phyloP scores from a whole-genome alignment of 2,113 vertebrate genomes.

The Bothrops jararaca region DNA sequence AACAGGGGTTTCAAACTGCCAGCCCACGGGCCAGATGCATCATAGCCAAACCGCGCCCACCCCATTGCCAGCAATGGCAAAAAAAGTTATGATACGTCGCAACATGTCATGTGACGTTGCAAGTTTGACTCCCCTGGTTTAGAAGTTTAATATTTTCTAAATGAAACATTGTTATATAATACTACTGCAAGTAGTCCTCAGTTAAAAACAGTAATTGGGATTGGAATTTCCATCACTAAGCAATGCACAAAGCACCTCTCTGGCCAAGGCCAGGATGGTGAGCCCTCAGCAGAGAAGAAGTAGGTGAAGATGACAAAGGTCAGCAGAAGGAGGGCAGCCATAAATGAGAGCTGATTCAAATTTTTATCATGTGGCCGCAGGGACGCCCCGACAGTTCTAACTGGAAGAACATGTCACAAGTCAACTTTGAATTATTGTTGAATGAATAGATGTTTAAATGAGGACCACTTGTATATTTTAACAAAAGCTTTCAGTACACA shows the following conservation, averaged over 20 bases:
- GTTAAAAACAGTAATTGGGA: background rate
- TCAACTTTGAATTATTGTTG: background rate
- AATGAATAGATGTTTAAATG: background rate
- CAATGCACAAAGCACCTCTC: background rate
- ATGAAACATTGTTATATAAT: background rate
- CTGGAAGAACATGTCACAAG: background rate
- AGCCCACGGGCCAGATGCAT: no score
- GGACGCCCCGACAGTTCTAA: background rate
- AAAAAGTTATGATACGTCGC: no score
- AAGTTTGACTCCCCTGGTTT: no score
- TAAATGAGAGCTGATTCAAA: background rate
- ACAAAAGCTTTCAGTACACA: background rate
- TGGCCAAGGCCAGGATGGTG: background rate
- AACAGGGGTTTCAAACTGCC: no score
- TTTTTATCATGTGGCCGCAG: background rate
- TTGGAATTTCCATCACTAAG: background rate
- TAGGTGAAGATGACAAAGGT: background rate
- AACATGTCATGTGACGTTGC: no score
- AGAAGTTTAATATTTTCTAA: background rate
- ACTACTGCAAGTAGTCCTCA: background rate
- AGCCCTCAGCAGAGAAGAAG: background rate
- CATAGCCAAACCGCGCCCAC: no score
- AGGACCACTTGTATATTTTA: background rate
- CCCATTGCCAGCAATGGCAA: no score
- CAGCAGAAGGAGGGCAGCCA: background rate